Conservation (phyloP, 2,888 invertebrate genomes). For the Torymus tubicola region DNA sequence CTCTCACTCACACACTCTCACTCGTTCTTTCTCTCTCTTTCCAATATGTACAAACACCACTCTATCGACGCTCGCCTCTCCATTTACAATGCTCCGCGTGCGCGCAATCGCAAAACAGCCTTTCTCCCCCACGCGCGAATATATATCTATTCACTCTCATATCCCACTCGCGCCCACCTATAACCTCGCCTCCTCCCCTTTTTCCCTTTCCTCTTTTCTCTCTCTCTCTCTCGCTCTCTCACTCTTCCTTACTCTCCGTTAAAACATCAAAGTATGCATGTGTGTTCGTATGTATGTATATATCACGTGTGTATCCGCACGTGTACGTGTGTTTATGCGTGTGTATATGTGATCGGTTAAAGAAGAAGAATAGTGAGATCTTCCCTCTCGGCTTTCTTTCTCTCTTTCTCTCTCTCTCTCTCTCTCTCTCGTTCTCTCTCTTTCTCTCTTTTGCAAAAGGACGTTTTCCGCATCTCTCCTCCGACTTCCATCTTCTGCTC, state of each 20-base stretch:
- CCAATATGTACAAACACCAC: constrained; percentile 51
- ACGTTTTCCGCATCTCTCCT: constrained; percentile 13
- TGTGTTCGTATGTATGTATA: too few species aligned
- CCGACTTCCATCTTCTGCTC: constrained; percentile 10
- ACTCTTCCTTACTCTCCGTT: constrained; percentile 39
- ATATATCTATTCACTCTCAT: background rate
- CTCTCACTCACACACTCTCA: background rate
- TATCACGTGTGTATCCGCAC: too few species aligned
- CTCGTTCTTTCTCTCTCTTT: background rate
- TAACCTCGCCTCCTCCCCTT: constrained; percentile 1
- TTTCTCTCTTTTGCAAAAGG: constrained; percentile 16
- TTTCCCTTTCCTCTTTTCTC: constrained; percentile 30
- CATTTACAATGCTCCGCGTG: constrained; percentile 28
- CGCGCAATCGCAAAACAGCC: background rate
- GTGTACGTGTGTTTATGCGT: too few species aligned
- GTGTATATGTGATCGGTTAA: too few species aligned
- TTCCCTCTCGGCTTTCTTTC: constrained; percentile 44
- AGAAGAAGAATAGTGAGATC: constrained; percentile 60
- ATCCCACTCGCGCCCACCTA: too few species aligned
- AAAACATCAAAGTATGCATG: constrained; percentile 33
- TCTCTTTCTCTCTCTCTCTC: constrained; percentile 23
- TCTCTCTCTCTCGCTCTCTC: constrained; percentile 38
- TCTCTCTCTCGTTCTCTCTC: constrained; percentile 21
- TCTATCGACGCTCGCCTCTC: constrained; percentile 30
- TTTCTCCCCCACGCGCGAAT: background rate